phyloP scores from a whole-genome alignment of 2,797 vertebrate species.

The Sardinella longiceps region DNA sequence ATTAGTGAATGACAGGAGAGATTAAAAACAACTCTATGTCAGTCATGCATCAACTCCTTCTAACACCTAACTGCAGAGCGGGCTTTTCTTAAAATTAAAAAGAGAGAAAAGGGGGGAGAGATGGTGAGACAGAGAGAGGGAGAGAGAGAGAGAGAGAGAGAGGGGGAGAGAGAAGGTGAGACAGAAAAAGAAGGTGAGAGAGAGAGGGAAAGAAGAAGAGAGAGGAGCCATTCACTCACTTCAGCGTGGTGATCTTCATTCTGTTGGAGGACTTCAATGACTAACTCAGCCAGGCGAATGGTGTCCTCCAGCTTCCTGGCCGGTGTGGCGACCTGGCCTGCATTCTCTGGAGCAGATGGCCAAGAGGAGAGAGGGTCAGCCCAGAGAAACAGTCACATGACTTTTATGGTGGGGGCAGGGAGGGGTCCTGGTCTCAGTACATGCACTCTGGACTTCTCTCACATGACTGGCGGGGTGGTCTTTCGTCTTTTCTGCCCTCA shows the following conservation, averaged over 20 bases:
- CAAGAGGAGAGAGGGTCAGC: constrained; percentile 61
- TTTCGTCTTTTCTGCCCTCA: no score
- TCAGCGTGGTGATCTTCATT: constrained; percentile 99
- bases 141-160: neutral
- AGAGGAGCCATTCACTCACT: constrained; percentile 80
- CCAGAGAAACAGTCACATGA: constrained; percentile 4
- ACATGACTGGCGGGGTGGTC: no score
- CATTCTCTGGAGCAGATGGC: constrained; percentile 98
- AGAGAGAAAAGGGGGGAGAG: neutral
- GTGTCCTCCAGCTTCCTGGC: constrained; percentile 99
- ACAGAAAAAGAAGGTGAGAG: neutral
- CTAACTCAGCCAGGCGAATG: constrained; percentile 97
- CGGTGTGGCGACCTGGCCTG: constrained; percentile 98
- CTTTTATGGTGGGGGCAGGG: neutral
- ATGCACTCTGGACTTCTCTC: neutral
- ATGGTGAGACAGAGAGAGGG: neutral
- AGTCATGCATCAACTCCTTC: neutral
- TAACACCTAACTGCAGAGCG: neutral
- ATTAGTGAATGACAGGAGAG: neutral
- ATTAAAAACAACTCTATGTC: neutral
- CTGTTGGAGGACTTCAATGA: constrained; percentile 99
- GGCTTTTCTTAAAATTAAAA: neutral
- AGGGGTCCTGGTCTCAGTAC: neutral
- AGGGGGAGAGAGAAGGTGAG: neutral
- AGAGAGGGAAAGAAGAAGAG: neutral